phyloP scores from a whole-genome alignment of 1,140 invertebrate genomes.

The Drosophila aff. region DNA sequence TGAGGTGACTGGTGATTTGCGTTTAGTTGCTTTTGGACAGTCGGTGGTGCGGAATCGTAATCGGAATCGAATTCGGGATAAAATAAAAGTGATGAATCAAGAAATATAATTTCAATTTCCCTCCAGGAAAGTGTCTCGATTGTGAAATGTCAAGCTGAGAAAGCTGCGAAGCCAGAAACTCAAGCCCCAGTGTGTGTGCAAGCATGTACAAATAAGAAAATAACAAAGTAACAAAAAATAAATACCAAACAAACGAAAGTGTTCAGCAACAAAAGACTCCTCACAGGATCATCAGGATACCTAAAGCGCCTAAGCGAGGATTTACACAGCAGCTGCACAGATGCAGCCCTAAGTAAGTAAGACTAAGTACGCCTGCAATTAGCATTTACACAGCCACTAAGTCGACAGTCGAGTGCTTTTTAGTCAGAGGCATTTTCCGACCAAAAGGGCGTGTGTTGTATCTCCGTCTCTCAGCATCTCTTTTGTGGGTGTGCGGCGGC shows the following conservation, averaged over 20 bases:
- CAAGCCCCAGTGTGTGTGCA: slow-evolving; percentile 35
- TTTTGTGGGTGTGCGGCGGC: slow-evolving; percentile 16
- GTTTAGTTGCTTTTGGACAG: slow-evolving; percentile 32
- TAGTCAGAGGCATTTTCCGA: slow-evolving; percentile 38
- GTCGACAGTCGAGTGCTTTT: slow-evolving; percentile 25
- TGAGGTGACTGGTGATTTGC: slow-evolving; percentile 59
- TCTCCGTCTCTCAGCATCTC: slow-evolving; percentile 59
- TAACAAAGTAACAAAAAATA: slow-evolving; percentile 3
- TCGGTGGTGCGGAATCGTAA: slow-evolving; percentile 26
- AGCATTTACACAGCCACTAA: slow-evolving; percentile 38
- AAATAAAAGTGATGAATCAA: not conserved
- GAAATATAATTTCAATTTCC: slow-evolving; percentile 19
- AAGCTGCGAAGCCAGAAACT: slow-evolving; percentile 27
- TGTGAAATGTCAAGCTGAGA: slow-evolving; percentile 34
- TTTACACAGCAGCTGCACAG: slow-evolving; percentile 22
- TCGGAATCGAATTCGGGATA: slow-evolving; percentile 1
- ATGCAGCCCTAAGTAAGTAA: slow-evolving; percentile 53
- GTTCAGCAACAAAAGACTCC: slow-evolving; percentile 60
- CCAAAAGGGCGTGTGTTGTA: slow-evolving; percentile 78
- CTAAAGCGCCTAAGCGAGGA: slow-evolving; percentile 28
- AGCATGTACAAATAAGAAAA: slow-evolving; percentile 12
- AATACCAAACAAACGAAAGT: slow-evolving; percentile 53
- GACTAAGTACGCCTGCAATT: slow-evolving; percentile 46
- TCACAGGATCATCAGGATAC: slow-evolving; percentile 35
- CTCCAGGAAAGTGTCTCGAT: slow-evolving; percentile 39